These are phyloP conservation scores for Leptodactylus fuscus DNA, from an alignment of 2,113 vertebrate genomes.

Conservation along the genomic window DNA sequence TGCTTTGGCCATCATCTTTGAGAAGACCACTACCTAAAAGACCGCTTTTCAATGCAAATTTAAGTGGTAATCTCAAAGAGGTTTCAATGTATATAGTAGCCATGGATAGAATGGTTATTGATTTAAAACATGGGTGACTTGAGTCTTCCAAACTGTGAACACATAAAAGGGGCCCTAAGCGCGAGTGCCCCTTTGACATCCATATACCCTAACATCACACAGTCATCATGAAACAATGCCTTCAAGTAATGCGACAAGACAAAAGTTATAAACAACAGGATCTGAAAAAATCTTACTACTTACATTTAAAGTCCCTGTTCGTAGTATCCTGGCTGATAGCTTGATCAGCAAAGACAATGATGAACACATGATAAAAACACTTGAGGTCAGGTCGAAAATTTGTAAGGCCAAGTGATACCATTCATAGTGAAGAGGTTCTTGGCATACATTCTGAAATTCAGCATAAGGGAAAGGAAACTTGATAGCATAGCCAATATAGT, in stretches of 20 bases:
- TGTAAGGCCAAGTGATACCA: slow-evolving; percentile 64
- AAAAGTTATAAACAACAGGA: background rate
- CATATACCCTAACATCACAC: background rate
- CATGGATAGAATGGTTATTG: too few species aligned
- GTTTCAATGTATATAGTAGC: too few species aligned
- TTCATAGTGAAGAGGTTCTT: slow-evolving; percentile 53
- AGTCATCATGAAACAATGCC: background rate
- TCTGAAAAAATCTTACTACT: slow-evolving; percentile 28
- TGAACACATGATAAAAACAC: slow-evolving; percentile 53
- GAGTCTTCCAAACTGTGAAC: too few species aligned
- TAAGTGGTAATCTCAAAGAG: too few species aligned
- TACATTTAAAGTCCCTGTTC: slow-evolving; percentile 52
- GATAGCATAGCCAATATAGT: slow-evolving; percentile 60
- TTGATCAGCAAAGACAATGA: slow-evolving; percentile 58
- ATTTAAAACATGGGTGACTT: too few species aligned
- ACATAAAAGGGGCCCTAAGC: too few species aligned
- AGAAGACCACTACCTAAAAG: too few species aligned
- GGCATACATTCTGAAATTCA: slow-evolving; percentile 61
- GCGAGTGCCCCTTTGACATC: too few species aligned
- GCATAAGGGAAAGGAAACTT: slow-evolving; percentile 63
- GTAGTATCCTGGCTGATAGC: slow-evolving; percentile 61
- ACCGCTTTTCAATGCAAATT: too few species aligned
- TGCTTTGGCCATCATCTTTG: too few species aligned
- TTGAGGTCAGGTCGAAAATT: slow-evolving; percentile 9
- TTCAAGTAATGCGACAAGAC: background rate